A percentile compares a stretch with the other conserved stretches of the same genome.
Conservation (phyloP, 2,888 invertebrate genomes). For the Carabus problematicus region DNA sequence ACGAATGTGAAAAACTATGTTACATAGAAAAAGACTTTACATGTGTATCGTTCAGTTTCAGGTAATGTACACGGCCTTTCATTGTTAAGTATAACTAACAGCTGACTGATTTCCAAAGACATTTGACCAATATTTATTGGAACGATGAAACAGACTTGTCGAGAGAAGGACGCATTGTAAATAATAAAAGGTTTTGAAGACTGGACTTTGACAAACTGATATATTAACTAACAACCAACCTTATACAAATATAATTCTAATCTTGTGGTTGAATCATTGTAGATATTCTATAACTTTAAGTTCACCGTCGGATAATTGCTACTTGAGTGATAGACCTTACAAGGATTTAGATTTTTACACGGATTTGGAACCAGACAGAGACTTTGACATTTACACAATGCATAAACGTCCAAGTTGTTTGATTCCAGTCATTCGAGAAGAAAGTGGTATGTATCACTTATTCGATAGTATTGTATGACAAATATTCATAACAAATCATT, state of each 20-base stretch:
- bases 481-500: conserved; percentile 5
- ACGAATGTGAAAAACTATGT: conserved; percentile 80
- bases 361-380: conserved; percentile 75
- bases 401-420: conserved; percentile 64
- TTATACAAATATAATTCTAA: not conserved
- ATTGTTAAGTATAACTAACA: not conserved
- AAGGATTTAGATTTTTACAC: conserved; percentile 75
- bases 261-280: conserved; percentile 20
- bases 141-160: no score
- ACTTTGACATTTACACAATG: conserved; percentile 82
- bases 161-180: not conserved
- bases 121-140: no score
- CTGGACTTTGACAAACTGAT: not conserved
- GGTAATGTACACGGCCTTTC: conserved; percentile 62
- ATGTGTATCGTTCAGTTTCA: conserved; percentile 80
- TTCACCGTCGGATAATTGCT: conserved; percentile 76
- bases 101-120: not conserved
- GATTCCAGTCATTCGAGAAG: conserved; percentile 56
- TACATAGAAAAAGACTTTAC: conserved; percentile 73
- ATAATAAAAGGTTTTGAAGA: not conserved
- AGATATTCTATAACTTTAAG: conserved; percentile 62
- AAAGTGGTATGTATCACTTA: conserved; percentile 57
- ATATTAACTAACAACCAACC: not conserved
- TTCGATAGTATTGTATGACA: not conserved
- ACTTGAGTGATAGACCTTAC: conserved; percentile 75